phyloP scores from a whole-genome alignment of 2,797 vertebrate genomes.

The Centropyge bicolor region DNA sequence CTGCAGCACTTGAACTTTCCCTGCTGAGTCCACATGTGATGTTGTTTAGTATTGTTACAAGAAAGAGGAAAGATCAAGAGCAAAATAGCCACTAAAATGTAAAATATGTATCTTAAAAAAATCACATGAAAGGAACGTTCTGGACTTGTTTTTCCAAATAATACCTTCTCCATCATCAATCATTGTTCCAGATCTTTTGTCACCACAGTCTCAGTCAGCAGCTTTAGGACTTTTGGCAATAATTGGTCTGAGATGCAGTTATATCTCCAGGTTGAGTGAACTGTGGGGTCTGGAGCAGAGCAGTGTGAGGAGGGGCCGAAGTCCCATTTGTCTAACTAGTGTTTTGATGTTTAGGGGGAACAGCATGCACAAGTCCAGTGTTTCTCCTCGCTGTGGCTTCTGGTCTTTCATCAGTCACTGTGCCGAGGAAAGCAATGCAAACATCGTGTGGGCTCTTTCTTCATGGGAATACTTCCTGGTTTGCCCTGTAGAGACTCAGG shows the following conservation, averaged over 20 bases:
- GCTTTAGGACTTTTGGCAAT: conserved; percentile 29
- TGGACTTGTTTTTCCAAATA: conserved; percentile 23
- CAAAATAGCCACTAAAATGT: not conserved
- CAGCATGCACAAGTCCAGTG: conserved; percentile 74
- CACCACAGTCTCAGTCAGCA: conserved; percentile 16
- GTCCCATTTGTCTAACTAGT: conserved; percentile 81
- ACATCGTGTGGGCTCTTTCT: conserved; percentile 70
- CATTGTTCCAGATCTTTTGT: conserved; percentile 30
- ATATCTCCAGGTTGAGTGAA: conserved; percentile 23
- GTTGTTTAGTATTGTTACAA: conserved; percentile 12
- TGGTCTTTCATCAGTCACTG: conserved; percentile 82
- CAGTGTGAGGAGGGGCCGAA: conserved; percentile 9
- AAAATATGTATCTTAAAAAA: not conserved
- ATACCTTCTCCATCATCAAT: conserved; percentile 23
- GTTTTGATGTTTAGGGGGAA: conserved; percentile 85
- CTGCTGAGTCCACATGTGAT: conserved; percentile 18
- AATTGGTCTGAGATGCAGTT: conserved; percentile 30
- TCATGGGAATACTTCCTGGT: conserved; percentile 72
- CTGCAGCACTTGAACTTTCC: conserved; percentile 54
- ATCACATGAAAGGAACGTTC: not conserved
- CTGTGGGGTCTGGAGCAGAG: conserved; percentile 49
- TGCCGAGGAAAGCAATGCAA: conserved; percentile 77
- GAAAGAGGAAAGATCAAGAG: not conserved
- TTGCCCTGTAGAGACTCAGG: conserved; percentile 71
- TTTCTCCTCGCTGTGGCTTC: conserved; percentile 80